Evolutionary conservation across 1,140 invertebrate genomes (phyloP).

Genomic region (Cydia strobilella): DNA sequence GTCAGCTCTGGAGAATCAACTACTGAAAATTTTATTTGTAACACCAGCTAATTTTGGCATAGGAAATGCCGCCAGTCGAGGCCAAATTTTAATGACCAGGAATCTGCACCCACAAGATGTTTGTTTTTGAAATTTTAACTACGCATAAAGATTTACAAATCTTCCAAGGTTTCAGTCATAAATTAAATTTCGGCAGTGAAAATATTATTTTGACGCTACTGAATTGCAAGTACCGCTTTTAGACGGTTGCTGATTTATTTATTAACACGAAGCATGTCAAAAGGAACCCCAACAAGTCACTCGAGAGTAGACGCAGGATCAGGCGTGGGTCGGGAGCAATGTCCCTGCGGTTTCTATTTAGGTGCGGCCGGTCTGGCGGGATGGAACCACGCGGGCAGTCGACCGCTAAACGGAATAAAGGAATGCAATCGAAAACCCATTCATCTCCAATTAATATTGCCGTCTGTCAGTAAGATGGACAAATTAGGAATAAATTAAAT

Average conservation of each 20-base stretch:
- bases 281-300: conserved; percentile 65
- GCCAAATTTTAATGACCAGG: conserved; percentile 36
- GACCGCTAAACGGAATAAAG: conserved; percentile 66
- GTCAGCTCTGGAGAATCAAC: conserved; percentile 22
- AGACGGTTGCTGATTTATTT: conserved; percentile 2
- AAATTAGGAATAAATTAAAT: not conserved
- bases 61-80: conserved; percentile 49
- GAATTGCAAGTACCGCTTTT: not conserved
- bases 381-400: conserved; percentile 67
- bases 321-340: conserved; percentile 69
- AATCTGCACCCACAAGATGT: conserved; percentile 32
- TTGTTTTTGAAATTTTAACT: conserved; percentile 36
- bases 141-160: conserved; percentile 35
- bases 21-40: conserved; percentile 22
- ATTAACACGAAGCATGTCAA: conserved; percentile 30
- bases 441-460: conserved; percentile 41
- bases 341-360: conserved; percentile 79
- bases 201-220: not conserved
- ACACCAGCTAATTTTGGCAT: conserved; percentile 30
- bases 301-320: conserved; percentile 65
- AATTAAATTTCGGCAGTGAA: conserved; percentile 27
- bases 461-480: not conserved
- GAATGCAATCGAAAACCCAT: conserved; percentile 58
- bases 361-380: conserved; percentile 73
- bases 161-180: conserved; percentile 31